phyloP scores from a whole-genome alignment of 1,140 invertebrate species.

The Drosophila oshimai region DNA sequence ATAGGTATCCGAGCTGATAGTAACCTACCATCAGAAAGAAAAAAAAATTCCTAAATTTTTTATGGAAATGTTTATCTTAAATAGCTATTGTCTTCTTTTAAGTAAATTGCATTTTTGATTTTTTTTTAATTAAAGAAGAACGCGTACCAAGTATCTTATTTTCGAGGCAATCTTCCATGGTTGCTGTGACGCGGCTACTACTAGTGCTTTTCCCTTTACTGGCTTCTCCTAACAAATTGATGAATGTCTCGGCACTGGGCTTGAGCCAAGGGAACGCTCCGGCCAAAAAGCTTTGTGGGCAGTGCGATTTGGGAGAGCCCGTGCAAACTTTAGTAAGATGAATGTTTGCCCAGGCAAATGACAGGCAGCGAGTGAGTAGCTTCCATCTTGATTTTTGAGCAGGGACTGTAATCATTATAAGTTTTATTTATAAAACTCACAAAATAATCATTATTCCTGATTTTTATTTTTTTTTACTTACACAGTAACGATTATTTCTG shows the following conservation, averaged over 20 bases:
- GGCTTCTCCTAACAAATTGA: slow-evolving; percentile 66
- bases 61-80: no score
- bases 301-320: slow-evolving; percentile 1
- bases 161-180: background rate
- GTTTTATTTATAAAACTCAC: no score
- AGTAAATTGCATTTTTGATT: no score
- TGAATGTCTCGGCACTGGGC: slow-evolving; percentile 55
- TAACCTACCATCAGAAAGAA: no score
- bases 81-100: no score
- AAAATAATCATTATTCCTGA: no score
- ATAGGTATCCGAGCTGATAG: no score
- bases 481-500: no score
- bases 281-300: slow-evolving; percentile 1
- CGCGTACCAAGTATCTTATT: background rate
- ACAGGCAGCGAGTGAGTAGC: slow-evolving; percentile 61
- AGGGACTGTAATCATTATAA: no score
- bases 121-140: no score
- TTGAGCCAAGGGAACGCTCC: slow-evolving; percentile 4
- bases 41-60: no score
- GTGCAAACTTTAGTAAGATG: slow-evolving; percentile 70
- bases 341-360: slow-evolving; percentile 71
- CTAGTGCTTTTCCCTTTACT: slow-evolving; percentile 20
- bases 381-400: slow-evolving; percentile 76
- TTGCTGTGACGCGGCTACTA: background rate
- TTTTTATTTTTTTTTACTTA: no score